phyloP scores from a whole-genome alignment of 2,797 vertebrate genomes.

The Kryptopterus vitreolus region DNA sequence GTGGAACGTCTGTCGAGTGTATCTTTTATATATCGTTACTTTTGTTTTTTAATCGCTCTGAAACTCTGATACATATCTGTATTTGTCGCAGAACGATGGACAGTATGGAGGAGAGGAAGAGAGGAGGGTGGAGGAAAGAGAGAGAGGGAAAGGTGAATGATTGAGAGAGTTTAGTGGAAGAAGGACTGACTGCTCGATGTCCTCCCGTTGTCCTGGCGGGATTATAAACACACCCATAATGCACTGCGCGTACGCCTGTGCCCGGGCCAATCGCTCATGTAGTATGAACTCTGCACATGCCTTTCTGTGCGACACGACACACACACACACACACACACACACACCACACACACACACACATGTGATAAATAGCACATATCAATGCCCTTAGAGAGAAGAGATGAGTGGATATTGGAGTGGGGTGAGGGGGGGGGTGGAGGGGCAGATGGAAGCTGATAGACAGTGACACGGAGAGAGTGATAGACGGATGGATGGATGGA shows the following conservation, averaged over 20 bases:
- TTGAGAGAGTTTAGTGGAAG: constrained; percentile 16
- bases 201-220: constrained; percentile 38
- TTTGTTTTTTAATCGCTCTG: too few species aligned
- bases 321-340: constrained; percentile 59
- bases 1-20: too few species aligned
- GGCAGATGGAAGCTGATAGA: constrained; percentile 36
- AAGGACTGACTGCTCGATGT: constrained; percentile 27
- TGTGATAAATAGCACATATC: constrained; percentile 66
- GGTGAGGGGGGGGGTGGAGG: constrained; percentile 13
- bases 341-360: constrained; percentile 47
- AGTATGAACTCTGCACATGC: constrained; percentile 37
- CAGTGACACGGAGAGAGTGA: constrained; percentile 42
- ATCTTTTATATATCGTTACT: too few species aligned
- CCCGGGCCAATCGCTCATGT: constrained; percentile 30
- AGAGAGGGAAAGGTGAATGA: too few species aligned
- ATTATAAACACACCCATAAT: constrained; percentile 33
- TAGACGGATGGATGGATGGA: too few species aligned
- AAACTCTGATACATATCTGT: too few species aligned
- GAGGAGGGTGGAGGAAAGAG: constrained; percentile 9
- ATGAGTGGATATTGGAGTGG: constrained; percentile 49
- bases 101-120: constrained; percentile 35
- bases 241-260: neutral
- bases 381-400: constrained; percentile 65
- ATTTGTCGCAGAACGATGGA: constrained; percentile 40
- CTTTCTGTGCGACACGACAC: constrained; percentile 44